Conservation (phyloP, 2,113 vertebrate genomes). For the Blennius ocellaris region DNA sequence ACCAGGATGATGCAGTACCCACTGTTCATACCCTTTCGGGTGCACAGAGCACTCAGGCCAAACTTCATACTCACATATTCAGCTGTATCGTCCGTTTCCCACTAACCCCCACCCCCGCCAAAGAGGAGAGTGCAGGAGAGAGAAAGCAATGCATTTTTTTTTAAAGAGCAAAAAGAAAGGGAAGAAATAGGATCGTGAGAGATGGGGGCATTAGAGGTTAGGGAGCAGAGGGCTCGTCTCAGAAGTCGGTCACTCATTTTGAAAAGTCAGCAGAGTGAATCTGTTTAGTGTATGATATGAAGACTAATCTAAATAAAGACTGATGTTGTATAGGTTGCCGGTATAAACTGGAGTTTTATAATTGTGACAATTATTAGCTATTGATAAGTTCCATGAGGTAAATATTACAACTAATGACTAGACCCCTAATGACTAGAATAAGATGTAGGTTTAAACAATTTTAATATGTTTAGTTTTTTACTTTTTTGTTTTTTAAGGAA, state of each 20-base stretch:
- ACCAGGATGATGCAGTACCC: conserved; percentile 78
- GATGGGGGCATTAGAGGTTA: conserved; percentile 62
- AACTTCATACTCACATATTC: conserved; percentile 94
- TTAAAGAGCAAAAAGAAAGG: conserved; percentile 73
- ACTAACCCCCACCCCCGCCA: conserved; percentile 87
- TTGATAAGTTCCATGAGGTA: too few species aligned
- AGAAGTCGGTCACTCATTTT: conserved; percentile 74
- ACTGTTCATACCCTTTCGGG: conserved; percentile 46
- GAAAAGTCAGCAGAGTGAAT: conserved; percentile 57
- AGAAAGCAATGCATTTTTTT: conserved; percentile 72
- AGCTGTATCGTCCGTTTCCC: conserved; percentile 97
- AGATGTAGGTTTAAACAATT: neutral
- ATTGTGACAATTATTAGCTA: too few species aligned
- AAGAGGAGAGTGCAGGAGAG: conserved; percentile 83
- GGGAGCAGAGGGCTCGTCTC: conserved; percentile 49
- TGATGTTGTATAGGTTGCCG: conserved; percentile 15
- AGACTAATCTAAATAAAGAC: conserved; percentile 26
- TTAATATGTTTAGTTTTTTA: neutral
- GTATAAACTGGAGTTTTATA: neutral
- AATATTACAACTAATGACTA: too few species aligned
- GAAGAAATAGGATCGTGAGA: conserved; percentile 81
- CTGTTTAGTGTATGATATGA: conserved; percentile 44
- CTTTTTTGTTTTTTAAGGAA: neutral
- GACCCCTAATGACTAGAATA: neutral
- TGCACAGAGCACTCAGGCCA: conserved; percentile 73